A percentile compares a stretch with the other conserved stretches of the same genome.
phyloP scores from a whole-genome alignment of 1,140 invertebrate species.

The Branchinecta lynchi region DNA sequence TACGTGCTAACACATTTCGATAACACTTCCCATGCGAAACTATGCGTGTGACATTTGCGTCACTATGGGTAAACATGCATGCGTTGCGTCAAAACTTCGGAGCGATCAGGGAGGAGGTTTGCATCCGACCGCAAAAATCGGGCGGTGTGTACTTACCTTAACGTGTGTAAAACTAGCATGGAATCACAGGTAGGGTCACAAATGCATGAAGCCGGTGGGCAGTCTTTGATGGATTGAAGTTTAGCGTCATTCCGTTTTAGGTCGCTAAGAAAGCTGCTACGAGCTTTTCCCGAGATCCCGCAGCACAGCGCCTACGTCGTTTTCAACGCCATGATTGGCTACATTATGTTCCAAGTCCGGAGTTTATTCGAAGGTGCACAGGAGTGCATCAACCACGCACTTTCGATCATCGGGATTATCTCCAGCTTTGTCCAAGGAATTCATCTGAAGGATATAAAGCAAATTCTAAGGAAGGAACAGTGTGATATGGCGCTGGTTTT shows the following conservation, averaged over 20 bases:
- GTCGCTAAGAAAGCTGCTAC: conserved; percentile 64
- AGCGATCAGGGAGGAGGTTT: too few species aligned
- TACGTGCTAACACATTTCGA: too few species aligned
- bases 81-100: too few species aligned
- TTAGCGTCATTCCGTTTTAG: not conserved
- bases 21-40: too few species aligned
- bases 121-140: too few species aligned
- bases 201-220: too few species aligned
- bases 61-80: too few species aligned
- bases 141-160: too few species aligned
- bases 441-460: conserved; percentile 98
- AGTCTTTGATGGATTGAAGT: too few species aligned
- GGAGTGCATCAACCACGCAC: conserved; percentile 76
- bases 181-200: too few species aligned
- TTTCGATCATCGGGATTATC: conserved; percentile 93
- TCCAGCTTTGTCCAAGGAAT: conserved; percentile 70
- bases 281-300: conserved; percentile 81
- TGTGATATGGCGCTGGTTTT: conserved; percentile 93
- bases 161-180: too few species aligned
- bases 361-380: conserved; percentile 86
- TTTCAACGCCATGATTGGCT: conserved; percentile 98
- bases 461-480: conserved; percentile 95
- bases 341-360: conserved; percentile 97
- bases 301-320: conserved; percentile 96
- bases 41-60: too few species aligned